A percentile compares a stretch with the other conserved stretches of the same genome.
Evolutionary conservation across 2,888 invertebrate genomes (phyloP).

Genomic region (Dryocosmus kuriphilus): DNA sequence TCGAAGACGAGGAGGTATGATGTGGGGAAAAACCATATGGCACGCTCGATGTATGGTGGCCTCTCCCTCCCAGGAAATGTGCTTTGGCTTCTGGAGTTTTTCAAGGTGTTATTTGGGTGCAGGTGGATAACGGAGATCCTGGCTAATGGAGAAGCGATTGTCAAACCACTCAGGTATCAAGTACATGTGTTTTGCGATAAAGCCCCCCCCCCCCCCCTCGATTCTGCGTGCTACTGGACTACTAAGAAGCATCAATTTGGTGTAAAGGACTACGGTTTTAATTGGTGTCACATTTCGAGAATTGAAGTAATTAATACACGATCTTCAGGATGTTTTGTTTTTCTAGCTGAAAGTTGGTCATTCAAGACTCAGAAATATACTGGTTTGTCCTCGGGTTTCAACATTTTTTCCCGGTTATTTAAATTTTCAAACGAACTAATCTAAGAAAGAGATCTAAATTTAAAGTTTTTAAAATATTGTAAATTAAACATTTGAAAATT

Average conservation of each 20-base stretch:
- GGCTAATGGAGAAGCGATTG: conserved; percentile 61
- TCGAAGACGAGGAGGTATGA: conserved; percentile 1
- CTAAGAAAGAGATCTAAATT: too few relatives aligned
- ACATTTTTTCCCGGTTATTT: too few relatives aligned
- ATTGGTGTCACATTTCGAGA: conserved; percentile 5
- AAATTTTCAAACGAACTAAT: too few relatives aligned
- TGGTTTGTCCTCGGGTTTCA: too few relatives aligned
- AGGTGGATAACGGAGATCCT: conserved; percentile 45
- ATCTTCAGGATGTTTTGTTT: background rate
- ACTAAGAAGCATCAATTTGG: conserved; percentile 6
- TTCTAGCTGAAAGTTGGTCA: background rate
- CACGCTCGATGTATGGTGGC: conserved; percentile 35
- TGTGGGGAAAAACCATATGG: conserved; percentile 36
- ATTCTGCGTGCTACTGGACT: background rate
- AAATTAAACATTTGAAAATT: too few relatives aligned
- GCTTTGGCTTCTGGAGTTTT: conserved; percentile 4
- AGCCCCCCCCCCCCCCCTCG: conserved; percentile 3
- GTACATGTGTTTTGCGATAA: conserved; percentile 67
- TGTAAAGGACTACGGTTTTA: conserved; percentile 23
- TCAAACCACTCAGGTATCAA: conserved; percentile 68
- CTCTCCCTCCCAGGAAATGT: conserved; percentile 46
- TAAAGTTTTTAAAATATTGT: too few relatives aligned
- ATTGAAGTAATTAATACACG: background rate
- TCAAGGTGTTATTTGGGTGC: conserved; percentile 40
- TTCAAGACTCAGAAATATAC: too few relatives aligned